phyloP scores from a whole-genome alignment of 1,140 invertebrate species.

The Chymomyza costata region DNA sequence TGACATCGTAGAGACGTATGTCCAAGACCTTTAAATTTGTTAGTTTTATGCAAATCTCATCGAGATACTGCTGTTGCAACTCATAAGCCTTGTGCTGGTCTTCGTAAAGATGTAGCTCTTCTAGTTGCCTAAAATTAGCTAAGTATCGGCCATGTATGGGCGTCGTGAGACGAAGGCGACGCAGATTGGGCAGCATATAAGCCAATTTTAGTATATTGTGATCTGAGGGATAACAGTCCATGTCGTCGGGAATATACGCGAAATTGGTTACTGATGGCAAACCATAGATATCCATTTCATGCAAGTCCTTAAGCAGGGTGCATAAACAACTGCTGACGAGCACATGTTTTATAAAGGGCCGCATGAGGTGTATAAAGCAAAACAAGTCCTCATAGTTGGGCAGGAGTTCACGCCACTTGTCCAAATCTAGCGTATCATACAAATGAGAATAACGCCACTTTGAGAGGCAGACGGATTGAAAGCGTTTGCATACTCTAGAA shows the following conservation, averaged over 20 bases:
- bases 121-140: constrained; percentile 42
- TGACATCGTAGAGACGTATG: constrained; percentile 53
- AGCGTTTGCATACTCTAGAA: constrained; percentile 41
- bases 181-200: constrained; percentile 49
- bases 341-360: constrained; percentile 33
- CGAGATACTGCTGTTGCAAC: constrained; percentile 51
- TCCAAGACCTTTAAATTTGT: constrained; percentile 48
- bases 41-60: constrained; percentile 48
- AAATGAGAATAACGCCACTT: constrained; percentile 45
- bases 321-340: constrained; percentile 46
- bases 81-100: constrained; percentile 60
- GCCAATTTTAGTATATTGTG: constrained; percentile 46
- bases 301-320: constrained; percentile 48
- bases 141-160: constrained; percentile 54
- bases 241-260: constrained; percentile 53
- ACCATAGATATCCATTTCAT: constrained; percentile 51
- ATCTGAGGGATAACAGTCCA: constrained; percentile 61
- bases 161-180: constrained; percentile 47
- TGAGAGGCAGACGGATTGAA: constrained; percentile 41
- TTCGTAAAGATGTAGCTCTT: constrained; percentile 59
- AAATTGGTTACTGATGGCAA: constrained; percentile 47
- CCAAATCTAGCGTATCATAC: constrained; percentile 50
- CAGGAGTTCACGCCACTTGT: constrained; percentile 50
- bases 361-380: constrained; percentile 52
- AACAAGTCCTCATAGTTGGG: constrained; percentile 49